Base-by-base conservation (phyloP, 2,888 invertebrate species). In the Pinctada fucata region DNA sequence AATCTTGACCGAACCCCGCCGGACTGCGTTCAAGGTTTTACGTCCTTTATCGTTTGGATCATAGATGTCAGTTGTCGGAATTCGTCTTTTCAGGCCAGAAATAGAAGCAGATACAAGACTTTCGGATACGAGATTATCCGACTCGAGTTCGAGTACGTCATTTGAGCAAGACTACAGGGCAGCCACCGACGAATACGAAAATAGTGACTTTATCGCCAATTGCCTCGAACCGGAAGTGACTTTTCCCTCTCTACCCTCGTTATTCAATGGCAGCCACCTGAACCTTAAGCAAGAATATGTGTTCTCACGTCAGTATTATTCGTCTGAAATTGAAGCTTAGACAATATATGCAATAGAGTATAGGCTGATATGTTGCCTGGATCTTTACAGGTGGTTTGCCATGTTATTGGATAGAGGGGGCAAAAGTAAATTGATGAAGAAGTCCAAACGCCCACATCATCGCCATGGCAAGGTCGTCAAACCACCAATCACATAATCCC, bases 351-450 rank as follows among this genome's bases (percentile, higher is more conserved):
- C 75, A 78, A 64, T 49, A 51, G 63, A 69, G 64, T 70, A 64
- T 65, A 73, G 52, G 65, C 73, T 50, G 63, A 76, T 66, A 69
- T 69, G 48, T 52, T 77, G 69, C 81, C 76, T 80, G 77, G 75
- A 67, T 75, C 66, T 64, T 89, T 89, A 82, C 89, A 90, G 90
- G 88, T 88, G 89, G 90, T 85, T 89, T 83, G 81, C 90, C 76
- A 85, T 82, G 78, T 78, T 86, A 72, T 78, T 85, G 84, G 88
- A 84, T 76, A 85, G 87, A 77, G 87, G 88, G 79, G 83, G 81
- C 72, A 88, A 88, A 85, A 84, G 83, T 72, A 86, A 87, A 79
- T 74, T 85, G 76, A 83, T 86, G 83, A 85, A 86, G 79, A 86
- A 85, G 79, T 80, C 80, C 73, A 88, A 87, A 82, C 69, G 79